A percentile compares a stretch with the other conserved stretches of the same genome.
Evolutionary conservation across 2,797 vertebrate genomes (phyloP).

Genomic region (Phrynocephalus forsythii): DNA sequence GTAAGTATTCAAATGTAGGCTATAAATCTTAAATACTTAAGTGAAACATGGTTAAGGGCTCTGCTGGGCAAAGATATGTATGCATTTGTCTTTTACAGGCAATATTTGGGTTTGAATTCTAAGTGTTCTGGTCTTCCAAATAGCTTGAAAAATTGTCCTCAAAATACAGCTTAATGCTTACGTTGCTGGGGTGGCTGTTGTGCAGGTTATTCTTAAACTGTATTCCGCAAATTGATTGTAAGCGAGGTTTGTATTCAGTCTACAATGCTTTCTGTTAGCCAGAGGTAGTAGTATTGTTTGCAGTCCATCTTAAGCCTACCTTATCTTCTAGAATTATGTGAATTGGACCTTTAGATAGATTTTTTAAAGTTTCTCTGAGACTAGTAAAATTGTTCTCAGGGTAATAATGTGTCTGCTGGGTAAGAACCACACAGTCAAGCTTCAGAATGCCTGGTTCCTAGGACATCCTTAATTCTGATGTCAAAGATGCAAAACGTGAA

Average conservation of each 20-base stretch:
- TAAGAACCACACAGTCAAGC: background rate
- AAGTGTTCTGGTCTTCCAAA: background rate
- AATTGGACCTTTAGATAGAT: background rate
- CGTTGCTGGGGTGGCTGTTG: background rate
- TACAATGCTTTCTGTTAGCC: too few relatives aligned
- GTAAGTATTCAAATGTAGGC: conserved; percentile 80
- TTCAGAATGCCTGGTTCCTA: background rate
- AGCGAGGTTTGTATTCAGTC: too few relatives aligned
- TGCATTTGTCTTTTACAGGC: background rate
- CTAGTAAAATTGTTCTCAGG: too few relatives aligned
- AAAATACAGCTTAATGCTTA: background rate
- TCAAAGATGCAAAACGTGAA: background rate
- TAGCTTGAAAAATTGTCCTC: background rate
- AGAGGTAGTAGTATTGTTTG: too few relatives aligned
- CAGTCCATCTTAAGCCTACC: too few relatives aligned
- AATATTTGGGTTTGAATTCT: background rate
- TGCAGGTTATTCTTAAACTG: background rate
- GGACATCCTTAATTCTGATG: background rate
- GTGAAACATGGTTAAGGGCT: background rate
- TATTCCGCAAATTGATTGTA: too few relatives aligned
- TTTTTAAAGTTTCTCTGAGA: background rate
- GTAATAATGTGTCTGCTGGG: background rate
- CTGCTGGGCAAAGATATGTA: background rate
- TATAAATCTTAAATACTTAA: background rate
- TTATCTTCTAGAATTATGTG: background rate